Percentiles rank a stretch among this genome's conserved stretches.
Evolutionary conservation across 2,797 vertebrate genomes (phyloP).

Genomic region (Odontamblyopus rebecca): DNA sequence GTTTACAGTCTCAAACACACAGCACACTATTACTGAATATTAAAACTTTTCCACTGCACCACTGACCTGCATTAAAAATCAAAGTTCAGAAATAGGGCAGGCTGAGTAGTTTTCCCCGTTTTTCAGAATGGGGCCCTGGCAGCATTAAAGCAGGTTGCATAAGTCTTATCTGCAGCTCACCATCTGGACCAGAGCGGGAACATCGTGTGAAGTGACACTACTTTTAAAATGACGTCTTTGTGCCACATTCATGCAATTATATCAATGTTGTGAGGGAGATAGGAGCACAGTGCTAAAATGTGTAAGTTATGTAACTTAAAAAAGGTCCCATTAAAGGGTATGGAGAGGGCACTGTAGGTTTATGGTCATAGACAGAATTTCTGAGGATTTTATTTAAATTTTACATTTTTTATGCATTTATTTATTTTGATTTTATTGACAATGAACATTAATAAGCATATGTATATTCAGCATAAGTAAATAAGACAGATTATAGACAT

Average conservation of each 20-base stretch:
- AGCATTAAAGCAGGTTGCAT: constrained; percentile 44
- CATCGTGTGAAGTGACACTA: constrained; percentile 32
- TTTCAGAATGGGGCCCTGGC: constrained; percentile 1
- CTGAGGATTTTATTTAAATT: neutral
- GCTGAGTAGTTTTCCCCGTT: neutral
- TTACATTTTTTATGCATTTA: neutral
- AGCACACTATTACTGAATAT: no score
- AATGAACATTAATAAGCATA: no score
- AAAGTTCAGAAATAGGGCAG: constrained; percentile 9
- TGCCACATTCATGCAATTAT: constrained; percentile 6
- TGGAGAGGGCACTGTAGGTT: neutral
- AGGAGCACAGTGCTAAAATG: constrained; percentile 15
- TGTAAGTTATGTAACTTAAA: neutral
- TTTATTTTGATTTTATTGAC: no score
- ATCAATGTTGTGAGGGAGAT: constrained; percentile 4
- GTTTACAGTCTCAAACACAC: no score
- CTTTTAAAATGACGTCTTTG: constrained; percentile 38
- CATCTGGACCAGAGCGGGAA: constrained; percentile 16
- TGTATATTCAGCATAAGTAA: no score
- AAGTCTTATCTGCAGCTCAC: constrained; percentile 58
- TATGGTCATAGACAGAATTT: neutral
- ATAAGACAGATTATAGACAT: no score
- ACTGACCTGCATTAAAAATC: neutral
- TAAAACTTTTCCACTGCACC: neutral
- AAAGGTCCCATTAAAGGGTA: neutral